Conservation (phyloP, 2,797 vertebrate genomes). For the Toxotes lorentzi region DNA sequence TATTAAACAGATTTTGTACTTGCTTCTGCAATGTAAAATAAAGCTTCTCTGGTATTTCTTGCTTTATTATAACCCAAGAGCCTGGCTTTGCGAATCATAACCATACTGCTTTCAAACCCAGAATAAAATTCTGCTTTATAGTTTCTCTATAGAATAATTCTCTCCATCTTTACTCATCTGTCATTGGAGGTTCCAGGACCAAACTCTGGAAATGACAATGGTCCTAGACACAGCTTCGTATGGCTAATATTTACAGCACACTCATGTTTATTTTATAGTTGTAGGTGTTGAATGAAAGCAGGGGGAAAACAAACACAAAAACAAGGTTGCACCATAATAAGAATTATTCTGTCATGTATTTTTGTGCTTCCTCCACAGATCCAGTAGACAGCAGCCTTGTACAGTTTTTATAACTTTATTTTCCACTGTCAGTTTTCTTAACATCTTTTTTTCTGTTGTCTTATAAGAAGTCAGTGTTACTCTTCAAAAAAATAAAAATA, state of each 20-base stretch:
- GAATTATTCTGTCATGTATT: neutral
- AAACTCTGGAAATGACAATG: neutral
- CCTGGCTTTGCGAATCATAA: neutral
- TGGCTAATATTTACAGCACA: neutral
- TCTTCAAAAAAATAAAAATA: neutral
- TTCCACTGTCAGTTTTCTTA: neutral
- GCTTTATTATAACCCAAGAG: neutral
- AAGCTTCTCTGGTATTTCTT: neutral
- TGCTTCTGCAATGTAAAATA: neutral
- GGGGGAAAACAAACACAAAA: neutral
- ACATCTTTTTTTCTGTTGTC: conserved; percentile 8
- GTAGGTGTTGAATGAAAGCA: neutral
- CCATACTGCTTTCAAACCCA: neutral
- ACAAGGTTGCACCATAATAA: neutral
- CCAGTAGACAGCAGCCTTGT: conserved; percentile 53
- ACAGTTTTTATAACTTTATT: neutral
- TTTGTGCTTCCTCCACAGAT: conserved; percentile 19
- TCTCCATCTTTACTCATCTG: neutral
- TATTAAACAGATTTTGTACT: neutral
- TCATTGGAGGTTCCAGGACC: neutral
- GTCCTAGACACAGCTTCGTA: too few species aligned
- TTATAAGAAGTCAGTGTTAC: neutral
- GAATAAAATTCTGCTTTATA: neutral
- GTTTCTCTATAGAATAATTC: neutral
- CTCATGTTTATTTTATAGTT: neutral